Evolutionary conservation across 1,140 invertebrate genomes (phyloP), one percentile per base, ranked within the genome.

Genomic region (Intoshia linei): DNA sequence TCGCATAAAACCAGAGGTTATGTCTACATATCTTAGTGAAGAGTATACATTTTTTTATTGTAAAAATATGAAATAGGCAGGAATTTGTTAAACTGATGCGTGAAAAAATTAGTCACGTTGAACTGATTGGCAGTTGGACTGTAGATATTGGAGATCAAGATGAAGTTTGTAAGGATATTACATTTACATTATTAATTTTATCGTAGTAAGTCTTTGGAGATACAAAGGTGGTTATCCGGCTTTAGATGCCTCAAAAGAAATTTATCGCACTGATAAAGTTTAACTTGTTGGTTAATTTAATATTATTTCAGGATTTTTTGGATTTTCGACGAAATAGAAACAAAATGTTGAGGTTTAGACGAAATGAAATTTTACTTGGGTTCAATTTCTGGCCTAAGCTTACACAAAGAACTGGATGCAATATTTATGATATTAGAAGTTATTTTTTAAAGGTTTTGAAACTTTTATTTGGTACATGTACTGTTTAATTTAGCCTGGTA

Each of bases 121-220:
- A 59, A 38, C 47, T 65, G n/a, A 50, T 59, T 23, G 64, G 57
- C 10, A 64, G 62, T 44, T 66, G 58, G 48, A 53, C 54, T 4
- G 79, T 90, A 7, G 71, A 73, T 34, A 74, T 87, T 30, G 83
- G 83, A n/a, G 78, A 87, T 51, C 71, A 87, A 61, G 81, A 93
- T 64, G 81, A 92, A 61, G 74, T 74, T 23, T 45, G 61, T 62
- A 46, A 42, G 52, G 24, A 27, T 27, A 33, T 19, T 7, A n/a
- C n/a, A n/a, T n/a, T n/a, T n/a, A n/a, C n/a, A n/a, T n/a, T n/a
- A 23, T 17, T 10, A 10, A 22, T 24, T 6, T 29, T 6, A n/a
- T 47, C 46, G 29, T 43, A 63, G 61, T 90, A 40, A 79, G 90
- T 59, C 62, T 92, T 25, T 92, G 79, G 79, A 69, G 70, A 47